phyloP scores from a whole-genome alignment of 1,140 invertebrate genomes.

The Gryllus bimaculatus region DNA sequence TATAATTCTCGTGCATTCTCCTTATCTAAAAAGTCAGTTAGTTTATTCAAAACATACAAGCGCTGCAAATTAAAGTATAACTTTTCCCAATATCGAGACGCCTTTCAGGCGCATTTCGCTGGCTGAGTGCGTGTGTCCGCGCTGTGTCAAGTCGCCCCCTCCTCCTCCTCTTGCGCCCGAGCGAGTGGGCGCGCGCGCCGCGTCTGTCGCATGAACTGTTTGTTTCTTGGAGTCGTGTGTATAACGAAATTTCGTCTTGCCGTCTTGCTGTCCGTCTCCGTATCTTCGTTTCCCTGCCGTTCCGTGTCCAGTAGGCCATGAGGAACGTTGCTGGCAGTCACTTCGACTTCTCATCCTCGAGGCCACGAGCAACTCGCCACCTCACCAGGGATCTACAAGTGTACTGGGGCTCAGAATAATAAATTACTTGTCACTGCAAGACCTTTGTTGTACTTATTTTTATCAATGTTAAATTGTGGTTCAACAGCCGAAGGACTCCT shows the following conservation, averaged over 20 bases:
- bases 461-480: too few relatives aligned
- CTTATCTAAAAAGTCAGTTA: neutral
- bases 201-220: neutral
- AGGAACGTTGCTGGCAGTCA: neutral
- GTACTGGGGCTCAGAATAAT: neutral
- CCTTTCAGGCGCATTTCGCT: neutral
- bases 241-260: neutral
- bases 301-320: neutral
- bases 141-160: neutral
- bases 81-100: neutral
- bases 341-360: neutral
- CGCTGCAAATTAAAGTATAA: neutral
- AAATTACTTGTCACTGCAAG: neutral
- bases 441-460: too few relatives aligned
- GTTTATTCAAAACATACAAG: neutral
- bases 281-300: neutral
- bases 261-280: neutral
- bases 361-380: neutral
- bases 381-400: neutral
- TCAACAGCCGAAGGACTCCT: too few relatives aligned
- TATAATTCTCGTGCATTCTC: too few relatives aligned
- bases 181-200: neutral
- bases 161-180: too few relatives aligned
- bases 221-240: conserved; percentile 1
- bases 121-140: neutral